A percentile compares a stretch with the other conserved stretches of the same genome.
These are phyloP conservation scores for Leptopilina drosophilae DNA, from an alignment of 2,888 invertebrate species.

Conservation along the genomic window DNA sequence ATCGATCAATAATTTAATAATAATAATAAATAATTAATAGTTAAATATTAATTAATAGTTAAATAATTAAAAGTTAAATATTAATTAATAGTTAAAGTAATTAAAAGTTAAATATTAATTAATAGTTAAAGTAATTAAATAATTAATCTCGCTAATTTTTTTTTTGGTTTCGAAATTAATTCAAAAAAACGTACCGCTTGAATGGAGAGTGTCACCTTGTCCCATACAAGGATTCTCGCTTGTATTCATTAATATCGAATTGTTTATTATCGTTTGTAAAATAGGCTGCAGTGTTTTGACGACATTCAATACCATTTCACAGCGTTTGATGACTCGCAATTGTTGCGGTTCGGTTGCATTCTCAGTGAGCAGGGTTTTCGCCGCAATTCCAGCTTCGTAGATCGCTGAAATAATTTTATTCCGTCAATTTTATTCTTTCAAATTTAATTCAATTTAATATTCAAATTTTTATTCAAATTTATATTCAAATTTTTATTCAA, in stretches of 20 bases:
- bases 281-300: conserved; percentile 71
- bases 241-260: conserved; percentile 62
- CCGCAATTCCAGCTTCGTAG: conserved; percentile 70
- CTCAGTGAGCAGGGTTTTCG: conserved; percentile 67
- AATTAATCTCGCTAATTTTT: not conserved
- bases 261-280: conserved; percentile 68
- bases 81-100: no score
- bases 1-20: not conserved
- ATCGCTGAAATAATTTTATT: conserved; percentile 63
- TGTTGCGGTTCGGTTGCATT: conserved; percentile 72
- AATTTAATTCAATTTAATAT: no score
- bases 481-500: no score
- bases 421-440: not conserved
- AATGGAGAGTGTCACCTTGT: conserved; percentile 62
- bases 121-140: no score
- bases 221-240: conserved; percentile 61
- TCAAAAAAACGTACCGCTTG: conserved; percentile 60
- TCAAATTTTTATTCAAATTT: no score
- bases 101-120: no score
- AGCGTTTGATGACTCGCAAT: conserved; percentile 73
- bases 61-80: not conserved
- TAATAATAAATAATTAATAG: not conserved
- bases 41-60: no score
- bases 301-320: conserved; percentile 72
- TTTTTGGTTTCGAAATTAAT: not conserved